These are phyloP conservation scores for Polietes domitor DNA, from an alignment of 2,888 invertebrate species.

Conservation along the genomic window DNA sequence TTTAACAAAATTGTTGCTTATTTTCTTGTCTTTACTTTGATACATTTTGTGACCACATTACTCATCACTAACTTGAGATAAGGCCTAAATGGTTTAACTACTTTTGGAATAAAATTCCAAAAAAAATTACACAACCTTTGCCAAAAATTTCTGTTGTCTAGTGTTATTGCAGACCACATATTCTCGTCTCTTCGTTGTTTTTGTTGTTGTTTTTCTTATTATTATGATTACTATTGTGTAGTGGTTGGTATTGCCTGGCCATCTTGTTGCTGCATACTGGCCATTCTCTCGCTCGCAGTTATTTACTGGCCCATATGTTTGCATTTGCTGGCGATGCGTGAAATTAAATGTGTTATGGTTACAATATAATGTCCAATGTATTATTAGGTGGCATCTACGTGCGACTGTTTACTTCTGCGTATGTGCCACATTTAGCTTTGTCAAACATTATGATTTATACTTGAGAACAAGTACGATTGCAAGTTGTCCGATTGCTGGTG, in stretches of 20 bases:
- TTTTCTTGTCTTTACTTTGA: too few relatives aligned
- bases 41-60: too few relatives aligned
- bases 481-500: too few relatives aligned
- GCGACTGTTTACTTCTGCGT: not conserved
- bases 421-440: not conserved
- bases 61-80: too few relatives aligned
- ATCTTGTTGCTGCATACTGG: not conserved
- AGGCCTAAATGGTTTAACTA: too few relatives aligned
- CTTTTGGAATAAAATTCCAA: too few relatives aligned
- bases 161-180: too few relatives aligned
- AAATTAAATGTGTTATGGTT: conserved; percentile 74
- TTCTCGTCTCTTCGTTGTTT: too few relatives aligned
- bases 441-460: not conserved
- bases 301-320: conserved; percentile 72
- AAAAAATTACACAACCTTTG: too few relatives aligned
- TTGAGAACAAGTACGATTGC: too few relatives aligned
- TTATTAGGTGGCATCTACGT: not conserved
- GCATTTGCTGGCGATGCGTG: conserved; percentile 75
- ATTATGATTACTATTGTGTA: not conserved
- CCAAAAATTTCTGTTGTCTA: too few relatives aligned
- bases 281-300: conserved; percentile 18
- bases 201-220: not conserved
- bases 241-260: not conserved
- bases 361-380: not conserved
- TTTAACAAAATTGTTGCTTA: too few relatives aligned